phyloP scores from a whole-genome alignment of 2,888 invertebrate genomes.

The Drosophila quasianomalipes region DNA sequence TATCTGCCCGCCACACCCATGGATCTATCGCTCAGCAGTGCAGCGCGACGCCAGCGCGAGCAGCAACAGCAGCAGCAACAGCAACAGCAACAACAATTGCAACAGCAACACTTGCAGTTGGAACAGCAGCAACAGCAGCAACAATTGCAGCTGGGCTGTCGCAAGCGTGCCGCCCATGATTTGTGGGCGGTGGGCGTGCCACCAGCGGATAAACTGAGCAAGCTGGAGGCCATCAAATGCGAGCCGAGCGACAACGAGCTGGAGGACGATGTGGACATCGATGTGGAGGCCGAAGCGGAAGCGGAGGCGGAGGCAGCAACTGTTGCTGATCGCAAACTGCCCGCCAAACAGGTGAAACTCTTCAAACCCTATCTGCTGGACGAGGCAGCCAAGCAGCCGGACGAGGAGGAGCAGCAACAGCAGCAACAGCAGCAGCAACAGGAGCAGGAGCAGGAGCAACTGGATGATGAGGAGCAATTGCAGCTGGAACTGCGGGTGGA shows the following conservation, averaged over 20 bases:
- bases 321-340: conserved; percentile 57
- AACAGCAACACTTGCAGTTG: conserved; percentile 41
- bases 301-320: conserved; percentile 30
- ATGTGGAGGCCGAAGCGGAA: conserved; percentile 58
- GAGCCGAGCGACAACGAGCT: conserved; percentile 61
- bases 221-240: conserved; percentile 61
- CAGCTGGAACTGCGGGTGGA: conserved; percentile 50
- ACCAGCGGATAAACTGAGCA: conserved; percentile 77
- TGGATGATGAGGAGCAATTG: conserved; percentile 20
- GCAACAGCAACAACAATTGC: conserved; percentile 45
- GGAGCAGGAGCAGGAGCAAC: conserved; percentile 14
- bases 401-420: conserved; percentile 6
- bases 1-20: conserved; percentile 75
- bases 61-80: conserved; percentile 52
- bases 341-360: conserved; percentile 88
- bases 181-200: conserved; percentile 33
- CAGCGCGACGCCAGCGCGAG: conserved; percentile 66
- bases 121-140: conserved; percentile 39
- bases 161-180: conserved; percentile 76
- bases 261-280: conserved; percentile 51
- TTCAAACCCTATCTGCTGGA: conserved; percentile 92
- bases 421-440: neutral
- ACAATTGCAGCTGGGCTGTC: conserved; percentile 76
- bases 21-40: conserved; percentile 82
- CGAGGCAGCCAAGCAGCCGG: conserved; percentile 84